A percentile compares a stretch with the other conserved stretches of the same genome.
These are phyloP conservation scores for Itoplectis maculator DNA, from an alignment of 2,888 invertebrate species.

Conservation along the genomic window DNA sequence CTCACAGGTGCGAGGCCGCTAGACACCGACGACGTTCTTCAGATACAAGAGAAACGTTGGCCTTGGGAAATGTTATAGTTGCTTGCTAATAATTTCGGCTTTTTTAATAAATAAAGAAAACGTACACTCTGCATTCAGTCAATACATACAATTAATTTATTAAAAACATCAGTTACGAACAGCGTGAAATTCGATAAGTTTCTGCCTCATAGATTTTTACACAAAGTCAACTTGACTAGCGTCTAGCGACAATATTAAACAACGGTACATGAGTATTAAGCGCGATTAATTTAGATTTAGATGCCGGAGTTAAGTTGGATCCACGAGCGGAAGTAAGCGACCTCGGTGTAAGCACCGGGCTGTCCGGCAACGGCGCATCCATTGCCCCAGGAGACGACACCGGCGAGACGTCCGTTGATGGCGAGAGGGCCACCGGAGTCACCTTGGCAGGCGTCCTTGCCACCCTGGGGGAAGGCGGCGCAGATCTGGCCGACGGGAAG, in stretches of 20 bases:
- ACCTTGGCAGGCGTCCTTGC: constrained; percentile 83
- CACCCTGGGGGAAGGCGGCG: constrained; percentile 86
- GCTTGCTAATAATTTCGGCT: no score
- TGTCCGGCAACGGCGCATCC: constrained; percentile 85
- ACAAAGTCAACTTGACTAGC: background rate
- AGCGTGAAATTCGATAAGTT: background rate
- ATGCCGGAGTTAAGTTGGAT: constrained; percentile 50
- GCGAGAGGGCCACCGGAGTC: constrained; percentile 86
- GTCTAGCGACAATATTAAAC: background rate
- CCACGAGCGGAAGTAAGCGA: constrained; percentile 84
- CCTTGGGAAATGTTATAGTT: no score
- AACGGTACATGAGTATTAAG: background rate
- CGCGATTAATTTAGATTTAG: constrained; percentile 17
- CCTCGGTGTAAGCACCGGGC: constrained; percentile 83
- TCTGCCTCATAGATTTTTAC: background rate
- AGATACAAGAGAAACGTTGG: no score
- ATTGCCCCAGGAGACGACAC: constrained; percentile 86
- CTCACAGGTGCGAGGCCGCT: no score
- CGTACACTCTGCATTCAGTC: background rate
- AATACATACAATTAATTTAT: background rate
- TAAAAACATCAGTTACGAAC: background rate
- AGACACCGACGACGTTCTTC: no score
- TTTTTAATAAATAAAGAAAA: background rate
- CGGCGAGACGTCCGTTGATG: constrained; percentile 83
- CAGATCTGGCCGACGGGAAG: constrained; percentile 87